A percentile compares a stretch with the other conserved stretches of the same genome.
These are phyloP conservation scores for Carcharodon carcharias DNA, from an alignment of 2,797 vertebrate species.

Conservation along the genomic window DNA sequence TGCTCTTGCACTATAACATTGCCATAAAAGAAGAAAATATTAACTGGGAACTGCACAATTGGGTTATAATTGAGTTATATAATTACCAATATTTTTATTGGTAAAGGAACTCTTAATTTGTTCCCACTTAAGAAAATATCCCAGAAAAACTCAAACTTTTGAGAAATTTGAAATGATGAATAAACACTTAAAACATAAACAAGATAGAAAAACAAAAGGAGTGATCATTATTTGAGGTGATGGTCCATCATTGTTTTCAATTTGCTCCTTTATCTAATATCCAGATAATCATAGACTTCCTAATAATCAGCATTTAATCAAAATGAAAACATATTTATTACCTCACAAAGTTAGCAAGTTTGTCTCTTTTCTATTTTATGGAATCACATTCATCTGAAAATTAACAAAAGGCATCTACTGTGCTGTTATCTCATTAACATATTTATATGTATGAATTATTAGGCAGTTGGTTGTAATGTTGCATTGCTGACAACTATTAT, in stretches of 20 bases:
- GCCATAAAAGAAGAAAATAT: background rate
- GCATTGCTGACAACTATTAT: background rate
- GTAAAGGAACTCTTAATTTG: background rate
- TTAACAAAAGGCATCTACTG: background rate
- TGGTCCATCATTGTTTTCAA: background rate
- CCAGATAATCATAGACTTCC: background rate
- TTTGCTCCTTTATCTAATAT: background rate
- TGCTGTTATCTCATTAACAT: background rate
- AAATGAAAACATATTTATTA: background rate
- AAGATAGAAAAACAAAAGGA: background rate
- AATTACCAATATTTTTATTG: background rate
- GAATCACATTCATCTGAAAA: background rate
- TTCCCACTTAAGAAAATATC: background rate
- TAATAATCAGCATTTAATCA: background rate
- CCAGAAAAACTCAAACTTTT: background rate
- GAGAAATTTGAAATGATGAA: background rate
- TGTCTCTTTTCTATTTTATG: background rate
- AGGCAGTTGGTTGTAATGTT: background rate
- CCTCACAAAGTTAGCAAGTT: background rate
- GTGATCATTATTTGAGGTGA: background rate
- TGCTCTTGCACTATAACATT: background rate
- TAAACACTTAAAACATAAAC: background rate
- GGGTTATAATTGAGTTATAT: background rate
- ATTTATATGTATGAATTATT: background rate
- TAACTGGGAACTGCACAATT: background rate